Percentiles rank a stretch among this genome's conserved stretches.
These are phyloP conservation scores for Scytalopus superciliaris DNA, from an alignment of 2,113 vertebrate genomes.

Conservation along the genomic window DNA sequence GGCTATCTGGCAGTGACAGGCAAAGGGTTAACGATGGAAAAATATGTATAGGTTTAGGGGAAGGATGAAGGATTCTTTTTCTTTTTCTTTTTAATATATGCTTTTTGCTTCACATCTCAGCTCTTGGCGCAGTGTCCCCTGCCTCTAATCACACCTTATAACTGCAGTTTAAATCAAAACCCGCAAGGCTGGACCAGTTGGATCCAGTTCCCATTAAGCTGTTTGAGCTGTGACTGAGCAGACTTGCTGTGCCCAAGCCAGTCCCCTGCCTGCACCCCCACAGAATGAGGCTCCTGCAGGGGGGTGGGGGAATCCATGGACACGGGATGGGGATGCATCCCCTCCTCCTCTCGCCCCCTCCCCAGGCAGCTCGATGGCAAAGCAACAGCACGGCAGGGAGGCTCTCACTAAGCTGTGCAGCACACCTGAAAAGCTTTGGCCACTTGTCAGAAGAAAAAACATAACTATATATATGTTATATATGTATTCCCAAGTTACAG, in stretches of 20 bases:
- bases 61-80: background rate
- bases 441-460: background rate
- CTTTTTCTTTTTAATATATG: background rate
- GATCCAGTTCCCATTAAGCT: constrained; percentile 59
- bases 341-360: background rate
- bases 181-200: constrained; percentile 31
- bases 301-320: background rate
- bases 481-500: background rate
- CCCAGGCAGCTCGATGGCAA: background rate
- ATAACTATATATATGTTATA: background rate
- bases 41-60: background rate
- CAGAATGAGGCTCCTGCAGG: background rate
- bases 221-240: constrained; percentile 50
- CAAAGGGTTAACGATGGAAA: background rate
- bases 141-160: constrained; percentile 42
- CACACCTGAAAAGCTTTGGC: background rate
- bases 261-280: constrained; percentile 38
- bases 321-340: too few relatives aligned
- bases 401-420: background rate
- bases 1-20: background rate
- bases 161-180: constrained; percentile 54
- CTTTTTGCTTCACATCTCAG: constrained; percentile 7
- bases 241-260: constrained; percentile 59
- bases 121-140: background rate
- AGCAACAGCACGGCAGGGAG: background rate